Conservation (phyloP, 2,113 vertebrate species). For the Nematolebias whitei region DNA sequence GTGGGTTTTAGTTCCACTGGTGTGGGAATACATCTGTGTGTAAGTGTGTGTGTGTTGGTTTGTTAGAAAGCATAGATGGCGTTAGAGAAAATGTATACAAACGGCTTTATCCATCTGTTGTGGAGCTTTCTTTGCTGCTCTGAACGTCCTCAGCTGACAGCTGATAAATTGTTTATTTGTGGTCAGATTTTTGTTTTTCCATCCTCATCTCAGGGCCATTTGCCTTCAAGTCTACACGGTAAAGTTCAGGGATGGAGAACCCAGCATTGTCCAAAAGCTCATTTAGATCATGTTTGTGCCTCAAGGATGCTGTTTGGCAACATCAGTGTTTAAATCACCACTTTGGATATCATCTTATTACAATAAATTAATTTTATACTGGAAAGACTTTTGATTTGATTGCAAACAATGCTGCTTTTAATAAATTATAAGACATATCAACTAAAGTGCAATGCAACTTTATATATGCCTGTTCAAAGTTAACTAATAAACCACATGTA, state of each 20-base stretch:
- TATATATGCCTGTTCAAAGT: too few species aligned
- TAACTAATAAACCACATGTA: too few species aligned
- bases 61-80: slow-evolving; percentile 6
- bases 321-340: too few species aligned
- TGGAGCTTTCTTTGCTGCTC: not conserved
- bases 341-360: too few species aligned
- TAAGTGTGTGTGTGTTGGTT: not conserved
- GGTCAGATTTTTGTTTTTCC: too few species aligned
- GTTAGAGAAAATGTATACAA: not conserved
- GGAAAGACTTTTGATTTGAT: too few species aligned
- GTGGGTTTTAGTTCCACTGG: slow-evolving; percentile 22
- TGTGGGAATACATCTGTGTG: slow-evolving; percentile 13
- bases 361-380: too few species aligned
- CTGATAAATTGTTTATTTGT: too few species aligned
- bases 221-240: slow-evolving; percentile 6
- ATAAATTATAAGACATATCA: too few species aligned
- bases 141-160: slow-evolving; percentile 4
- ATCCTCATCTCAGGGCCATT: not conserved
- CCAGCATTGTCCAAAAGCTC: not conserved
- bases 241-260: not conserved
- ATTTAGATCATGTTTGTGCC: not conserved
- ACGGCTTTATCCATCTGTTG: slow-evolving; percentile 2
- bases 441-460: too few species aligned
- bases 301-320: not conserved
- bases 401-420: too few species aligned